These are phyloP conservation scores for Pinctada fucata DNA, from an alignment of 2,888 invertebrate genomes.

Conservation along the genomic window DNA sequence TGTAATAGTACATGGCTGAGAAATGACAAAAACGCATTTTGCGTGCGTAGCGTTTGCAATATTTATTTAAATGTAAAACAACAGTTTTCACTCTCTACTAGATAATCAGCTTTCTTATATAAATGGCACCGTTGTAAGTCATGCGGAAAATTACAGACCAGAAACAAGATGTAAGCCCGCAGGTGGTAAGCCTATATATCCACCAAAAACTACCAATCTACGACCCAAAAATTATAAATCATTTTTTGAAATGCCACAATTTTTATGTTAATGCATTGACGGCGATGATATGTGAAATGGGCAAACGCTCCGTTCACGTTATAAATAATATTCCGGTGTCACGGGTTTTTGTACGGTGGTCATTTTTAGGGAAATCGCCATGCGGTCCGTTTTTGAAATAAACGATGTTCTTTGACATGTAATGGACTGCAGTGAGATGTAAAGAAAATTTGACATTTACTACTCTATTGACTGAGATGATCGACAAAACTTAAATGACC, in stretches of 20 bases:
- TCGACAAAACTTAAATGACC: not conserved
- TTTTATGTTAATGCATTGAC: not conserved
- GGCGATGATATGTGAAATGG: not conserved
- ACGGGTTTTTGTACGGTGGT: not conserved
- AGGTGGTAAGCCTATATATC: not conserved
- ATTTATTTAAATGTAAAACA: slow-evolving; percentile 4
- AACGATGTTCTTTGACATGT: not conserved
- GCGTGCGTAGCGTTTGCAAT: not conserved
- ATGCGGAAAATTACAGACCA: slow-evolving; percentile 2
- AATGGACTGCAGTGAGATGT: not conserved
- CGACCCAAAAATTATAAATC: not conserved
- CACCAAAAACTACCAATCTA: not conserved
- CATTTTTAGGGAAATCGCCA: not conserved
- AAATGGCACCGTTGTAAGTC: not conserved
- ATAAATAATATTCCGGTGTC: not conserved
- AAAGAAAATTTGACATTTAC: not conserved
- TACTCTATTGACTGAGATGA: not conserved
- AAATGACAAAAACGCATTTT: not conserved
- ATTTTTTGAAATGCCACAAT: slow-evolving; percentile 1
- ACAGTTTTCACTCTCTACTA: not conserved
- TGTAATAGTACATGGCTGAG: not conserved
- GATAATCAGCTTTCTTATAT: slow-evolving; percentile 2
- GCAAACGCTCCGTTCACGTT: not conserved
- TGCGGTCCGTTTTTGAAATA: not conserved
- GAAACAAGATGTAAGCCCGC: slow-evolving; percentile 1